phyloP scores from a whole-genome alignment of 2,113 vertebrate species.

The Chinchilla lanigera region DNA sequence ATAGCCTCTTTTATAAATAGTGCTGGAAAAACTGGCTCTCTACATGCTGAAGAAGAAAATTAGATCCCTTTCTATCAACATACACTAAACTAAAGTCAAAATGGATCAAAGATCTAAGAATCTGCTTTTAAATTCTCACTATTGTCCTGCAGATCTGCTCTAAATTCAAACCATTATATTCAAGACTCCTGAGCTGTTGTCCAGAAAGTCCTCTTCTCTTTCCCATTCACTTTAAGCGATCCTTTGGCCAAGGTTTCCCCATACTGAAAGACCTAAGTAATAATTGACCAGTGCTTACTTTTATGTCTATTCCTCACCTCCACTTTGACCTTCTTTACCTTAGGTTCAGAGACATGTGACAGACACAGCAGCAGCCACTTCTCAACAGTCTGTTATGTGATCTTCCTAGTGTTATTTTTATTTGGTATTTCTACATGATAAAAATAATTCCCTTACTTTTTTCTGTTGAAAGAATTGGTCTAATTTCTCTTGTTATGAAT shows the following conservation, averaged over 20 bases:
- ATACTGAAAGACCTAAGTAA: not conserved
- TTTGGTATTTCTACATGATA: not conserved
- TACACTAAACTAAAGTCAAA: too few species aligned
- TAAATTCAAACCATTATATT: not conserved
- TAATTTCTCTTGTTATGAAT: not conserved
- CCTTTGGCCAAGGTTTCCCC: not conserved
- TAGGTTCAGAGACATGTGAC: not conserved
- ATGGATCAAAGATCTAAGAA: too few species aligned
- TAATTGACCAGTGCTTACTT: not conserved
- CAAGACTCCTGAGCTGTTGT: not conserved
- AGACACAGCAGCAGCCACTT: too few species aligned
- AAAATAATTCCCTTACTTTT: not conserved
- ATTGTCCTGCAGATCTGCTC: not conserved
- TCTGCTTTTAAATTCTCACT: not conserved
- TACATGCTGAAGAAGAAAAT: too few species aligned
- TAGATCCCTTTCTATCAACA: too few species aligned
- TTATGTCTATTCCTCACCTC: not conserved
- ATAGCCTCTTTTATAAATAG: too few species aligned
- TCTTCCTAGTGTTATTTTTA: not conserved
- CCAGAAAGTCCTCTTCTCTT: not conserved
- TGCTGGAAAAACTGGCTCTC: too few species aligned
- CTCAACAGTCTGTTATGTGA: not conserved
- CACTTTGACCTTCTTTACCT: not conserved
- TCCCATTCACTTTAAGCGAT: not conserved
- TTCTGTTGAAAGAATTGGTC: not conserved